Evolutionary conservation across 2,888 invertebrate genomes (phyloP), one percentile per base, ranked within the genome.

Genomic region (Xylocampa areola): DNA sequence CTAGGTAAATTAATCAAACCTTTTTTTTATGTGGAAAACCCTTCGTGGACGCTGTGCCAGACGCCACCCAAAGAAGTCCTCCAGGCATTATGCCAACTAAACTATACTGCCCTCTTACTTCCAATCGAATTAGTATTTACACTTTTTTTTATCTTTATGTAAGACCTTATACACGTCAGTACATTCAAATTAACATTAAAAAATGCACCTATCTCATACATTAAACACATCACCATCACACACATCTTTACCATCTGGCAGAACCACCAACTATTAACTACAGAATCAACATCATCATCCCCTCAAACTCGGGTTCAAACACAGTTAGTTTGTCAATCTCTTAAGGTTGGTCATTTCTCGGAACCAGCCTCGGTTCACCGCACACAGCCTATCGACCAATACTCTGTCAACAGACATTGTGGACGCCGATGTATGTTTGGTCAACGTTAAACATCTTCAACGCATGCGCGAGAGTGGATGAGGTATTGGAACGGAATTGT

Each of bases 321-420:
- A 65, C 72, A 69, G 69, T 76, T 73, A 69, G 71, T 66, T 68
- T 76, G 70, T 76, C 63, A 50, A 52, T 67, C 64, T 66, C 61
- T 57, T 55, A 60, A 68, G 47, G 55, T 65, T 62, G 50, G 53
- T 65, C 68, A 63, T 68, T 70, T 76, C 71, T 51, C 27, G 55
- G 76, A 76, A 76, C 33, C 43, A 37, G 47, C 40, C 58, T 23
- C 68, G 64, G 75, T 73, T 76, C 71, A 74, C 61, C 59, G 68
- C 67, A 52, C 49, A 62, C 73, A 70, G 68, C 60, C 65, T 69
- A 73, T 69, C 61, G 33, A 71, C 73, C 72, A 49, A 49, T 54
- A 41, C 71, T 76, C 77, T 75, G 76, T 78, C 80, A 82, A 77
- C 78, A 76, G 50, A 66, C 71, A 58, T 70, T 74, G 70, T 75